These are phyloP conservation scores for Ornithoptera priamus DNA, from an alignment of 2,888 invertebrate species.

Conservation along the genomic window DNA sequence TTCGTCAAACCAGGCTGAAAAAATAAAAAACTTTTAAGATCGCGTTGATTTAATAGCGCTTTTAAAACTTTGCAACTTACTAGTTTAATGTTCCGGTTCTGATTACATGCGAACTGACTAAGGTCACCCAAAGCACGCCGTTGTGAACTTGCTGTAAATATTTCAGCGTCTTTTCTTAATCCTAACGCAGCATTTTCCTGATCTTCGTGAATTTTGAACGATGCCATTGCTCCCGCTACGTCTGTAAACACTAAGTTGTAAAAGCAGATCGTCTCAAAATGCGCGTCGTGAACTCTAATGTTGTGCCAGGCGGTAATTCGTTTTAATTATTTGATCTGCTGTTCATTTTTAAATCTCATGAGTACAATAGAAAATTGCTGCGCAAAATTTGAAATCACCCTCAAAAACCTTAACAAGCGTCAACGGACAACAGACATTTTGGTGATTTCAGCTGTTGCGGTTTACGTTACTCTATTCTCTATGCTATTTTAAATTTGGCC, in stretches of 20 bases:
- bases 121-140: constrained; percentile 83
- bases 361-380: constrained; percentile 49
- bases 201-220: constrained; percentile 88
- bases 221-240: constrained; percentile 81
- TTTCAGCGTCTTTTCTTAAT: constrained; percentile 74
- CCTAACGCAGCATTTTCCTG: constrained; percentile 84
- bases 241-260: constrained; percentile 62
- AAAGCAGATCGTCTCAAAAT: constrained; percentile 45
- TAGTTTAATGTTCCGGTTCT: constrained; percentile 74
- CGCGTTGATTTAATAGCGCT: constrained; percentile 10
- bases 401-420: constrained; percentile 58
- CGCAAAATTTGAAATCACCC: constrained; percentile 58
- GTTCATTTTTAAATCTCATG: constrained; percentile 58
- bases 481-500: constrained; percentile 66
- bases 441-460: constrained; percentile 71
- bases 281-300: constrained; percentile 47
- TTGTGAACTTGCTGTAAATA: constrained; percentile 74
- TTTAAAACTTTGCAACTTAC: constrained; percentile 61
- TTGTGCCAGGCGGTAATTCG: constrained; percentile 51
- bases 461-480: constrained; percentile 62
- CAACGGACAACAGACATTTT: constrained; percentile 77
- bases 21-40: constrained; percentile 28
- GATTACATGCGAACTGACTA: constrained; percentile 79
- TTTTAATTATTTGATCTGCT: constrained; percentile 39
- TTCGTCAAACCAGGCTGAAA: constrained; percentile 69